Conservation (phyloP, 2,888 invertebrate species). For the Ophonus ardosiacus region DNA sequence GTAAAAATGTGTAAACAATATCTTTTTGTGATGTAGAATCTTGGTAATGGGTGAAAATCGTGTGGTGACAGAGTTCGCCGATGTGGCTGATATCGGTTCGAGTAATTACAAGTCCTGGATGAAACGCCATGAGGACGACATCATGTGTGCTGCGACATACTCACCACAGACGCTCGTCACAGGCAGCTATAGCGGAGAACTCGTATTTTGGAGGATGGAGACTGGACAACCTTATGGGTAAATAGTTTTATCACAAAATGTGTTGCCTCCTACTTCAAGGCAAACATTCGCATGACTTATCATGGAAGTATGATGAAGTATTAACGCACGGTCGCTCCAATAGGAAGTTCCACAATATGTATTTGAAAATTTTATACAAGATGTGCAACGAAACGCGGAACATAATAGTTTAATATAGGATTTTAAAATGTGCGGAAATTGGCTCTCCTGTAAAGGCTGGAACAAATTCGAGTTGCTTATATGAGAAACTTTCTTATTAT, state of each 20-base stretch:
- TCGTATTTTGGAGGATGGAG: slow-evolving; percentile 89
- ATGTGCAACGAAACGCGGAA: no score
- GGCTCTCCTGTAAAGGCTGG: no score
- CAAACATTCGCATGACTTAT: no score
- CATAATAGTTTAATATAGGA: no score
- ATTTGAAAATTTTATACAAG: not conserved
- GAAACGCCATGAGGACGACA: slow-evolving; percentile 85
- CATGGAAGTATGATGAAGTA: no score
- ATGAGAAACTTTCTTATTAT: no score
- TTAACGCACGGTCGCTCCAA: no score
- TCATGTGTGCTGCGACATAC: slow-evolving; percentile 83
- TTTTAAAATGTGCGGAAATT: no score
- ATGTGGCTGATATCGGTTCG: slow-evolving; percentile 77
- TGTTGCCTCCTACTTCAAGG: not conserved
- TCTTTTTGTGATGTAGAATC: slow-evolving; percentile 76
- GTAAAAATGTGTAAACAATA: no score
- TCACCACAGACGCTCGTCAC: slow-evolving; percentile 85
- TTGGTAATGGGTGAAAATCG: slow-evolving; percentile 89
- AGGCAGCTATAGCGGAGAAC: slow-evolving; percentile 86
- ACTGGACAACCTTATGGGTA: slow-evolving; percentile 86
- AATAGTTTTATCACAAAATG: not conserved
- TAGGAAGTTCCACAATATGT: not conserved
- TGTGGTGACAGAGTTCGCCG: slow-evolving; percentile 83
- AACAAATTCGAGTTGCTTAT: no score
- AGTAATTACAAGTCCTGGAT: slow-evolving; percentile 82